phyloP scores from a whole-genome alignment of 2,797 vertebrate genomes.

The Enteromius viviparus region DNA sequence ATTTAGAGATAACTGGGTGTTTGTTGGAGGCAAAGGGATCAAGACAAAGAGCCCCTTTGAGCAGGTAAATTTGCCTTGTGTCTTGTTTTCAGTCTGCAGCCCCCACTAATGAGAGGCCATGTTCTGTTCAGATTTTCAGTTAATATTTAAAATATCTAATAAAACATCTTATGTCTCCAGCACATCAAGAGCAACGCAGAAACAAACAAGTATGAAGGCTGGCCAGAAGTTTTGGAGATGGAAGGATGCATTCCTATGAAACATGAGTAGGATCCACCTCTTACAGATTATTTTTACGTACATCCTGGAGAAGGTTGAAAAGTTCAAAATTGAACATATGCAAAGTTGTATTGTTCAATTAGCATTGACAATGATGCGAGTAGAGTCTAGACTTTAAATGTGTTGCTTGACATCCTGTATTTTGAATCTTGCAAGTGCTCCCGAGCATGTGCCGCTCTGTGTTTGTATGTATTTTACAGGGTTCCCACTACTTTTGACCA shows the following conservation, averaged over 20 bases:
- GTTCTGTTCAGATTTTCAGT: neutral
- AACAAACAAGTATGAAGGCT: conserved; percentile 98
- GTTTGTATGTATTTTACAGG: neutral
- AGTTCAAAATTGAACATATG: neutral
- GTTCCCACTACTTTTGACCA: conserved; percentile 2
- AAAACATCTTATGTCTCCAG: conserved; percentile 70
- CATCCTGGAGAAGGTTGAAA: neutral
- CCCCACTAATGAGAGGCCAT: neutral
- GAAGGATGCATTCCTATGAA: conserved; percentile 94
- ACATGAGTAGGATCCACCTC: conserved; percentile 72
- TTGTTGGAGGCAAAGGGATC: conserved; percentile 97
- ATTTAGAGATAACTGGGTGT: conserved; percentile 98
- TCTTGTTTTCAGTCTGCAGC: neutral
- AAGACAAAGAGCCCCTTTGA: conserved; percentile 98
- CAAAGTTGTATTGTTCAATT: neutral
- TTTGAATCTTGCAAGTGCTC: neutral
- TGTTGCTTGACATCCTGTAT: neutral
- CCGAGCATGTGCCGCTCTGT: neutral
- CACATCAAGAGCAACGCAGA: conserved; percentile 95
- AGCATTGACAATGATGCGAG: neutral
- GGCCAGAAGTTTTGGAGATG: conserved; percentile 98
- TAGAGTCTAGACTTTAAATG: neutral
- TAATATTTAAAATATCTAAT: neutral
- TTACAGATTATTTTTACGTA: neutral
- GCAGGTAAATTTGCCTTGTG: conserved; percentile 79